Conservation (phyloP, 92 coral and sea anemone genomes). For the Umimayanthus chanpuru region DNA sequence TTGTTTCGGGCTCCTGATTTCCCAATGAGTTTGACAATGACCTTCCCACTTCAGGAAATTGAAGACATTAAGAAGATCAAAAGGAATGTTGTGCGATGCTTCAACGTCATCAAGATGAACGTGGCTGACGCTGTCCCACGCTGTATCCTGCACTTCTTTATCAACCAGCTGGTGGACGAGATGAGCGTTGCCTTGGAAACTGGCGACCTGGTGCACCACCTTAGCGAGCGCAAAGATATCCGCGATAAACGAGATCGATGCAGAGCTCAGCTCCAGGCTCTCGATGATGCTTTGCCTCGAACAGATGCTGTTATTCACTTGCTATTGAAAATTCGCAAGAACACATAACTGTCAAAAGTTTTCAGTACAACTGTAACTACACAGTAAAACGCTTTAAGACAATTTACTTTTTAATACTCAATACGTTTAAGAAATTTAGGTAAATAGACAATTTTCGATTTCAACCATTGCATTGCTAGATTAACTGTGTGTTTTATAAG, state of each 20-base stretch:
- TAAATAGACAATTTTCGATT: too few species aligned
- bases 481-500: too few species aligned
- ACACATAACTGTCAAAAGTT: slow-evolving; percentile 1
- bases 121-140: slow-evolving; percentile 75
- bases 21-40: too few species aligned
- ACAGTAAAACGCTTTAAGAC: too few species aligned
- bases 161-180: slow-evolving; percentile 65
- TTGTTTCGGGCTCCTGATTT: too few species aligned
- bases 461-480: too few species aligned
- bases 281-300: slow-evolving; percentile 56
- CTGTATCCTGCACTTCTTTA: slow-evolving; percentile 74
- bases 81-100: slow-evolving; percentile 67
- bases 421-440: too few species aligned
- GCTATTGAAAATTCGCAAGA: slow-evolving; percentile 58
- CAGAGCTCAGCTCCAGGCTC: slow-evolving; percentile 43
- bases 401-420: too few species aligned
- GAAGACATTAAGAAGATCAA: slow-evolving; percentile 52
- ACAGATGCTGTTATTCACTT: slow-evolving; percentile 46
- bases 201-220: slow-evolving; percentile 60
- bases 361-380: too few species aligned
- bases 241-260: slow-evolving; percentile 51
- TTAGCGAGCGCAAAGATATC: slow-evolving; percentile 65
- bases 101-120: slow-evolving; percentile 69
- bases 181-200: slow-evolving; percentile 63
- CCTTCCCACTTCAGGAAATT: too few species aligned